Evolutionary conservation across 2,888 invertebrate genomes (phyloP).

Genomic region (Seira sanloemensis): DNA sequence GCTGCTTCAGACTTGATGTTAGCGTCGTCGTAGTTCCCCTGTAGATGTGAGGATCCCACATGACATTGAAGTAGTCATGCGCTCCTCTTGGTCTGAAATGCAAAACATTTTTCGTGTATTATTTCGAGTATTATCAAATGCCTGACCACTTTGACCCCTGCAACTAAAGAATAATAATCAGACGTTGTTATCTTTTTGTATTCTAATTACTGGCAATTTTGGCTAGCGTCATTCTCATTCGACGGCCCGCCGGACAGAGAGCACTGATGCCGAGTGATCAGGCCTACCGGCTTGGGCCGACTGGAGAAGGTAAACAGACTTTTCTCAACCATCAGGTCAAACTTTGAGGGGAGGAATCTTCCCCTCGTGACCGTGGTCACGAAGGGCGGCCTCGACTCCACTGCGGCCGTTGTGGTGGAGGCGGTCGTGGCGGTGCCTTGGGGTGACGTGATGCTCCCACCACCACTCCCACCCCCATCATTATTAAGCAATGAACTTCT

Average conservation of each 20-base stretch:
- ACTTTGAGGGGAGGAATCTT: constrained; percentile 72
- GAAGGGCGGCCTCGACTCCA: constrained; percentile 69
- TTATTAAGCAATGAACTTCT: constrained; percentile 37
- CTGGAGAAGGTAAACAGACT: constrained; percentile 72
- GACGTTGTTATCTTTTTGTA: too few species aligned
- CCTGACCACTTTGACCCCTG: neutral
- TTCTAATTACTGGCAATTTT: constrained; percentile 57
- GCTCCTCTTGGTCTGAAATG: constrained; percentile 71
- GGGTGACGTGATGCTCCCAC: constrained; percentile 15
- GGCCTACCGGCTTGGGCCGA: constrained; percentile 70
- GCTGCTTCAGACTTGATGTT: constrained; percentile 53
- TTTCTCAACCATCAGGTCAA: constrained; percentile 72
- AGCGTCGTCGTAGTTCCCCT: constrained; percentile 67
- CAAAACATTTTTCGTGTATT: neutral
- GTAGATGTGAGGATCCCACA: constrained; percentile 73
- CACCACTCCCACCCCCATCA: constrained; percentile 24
- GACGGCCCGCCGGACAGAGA: constrained; percentile 55
- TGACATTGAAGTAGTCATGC: constrained; percentile 72
- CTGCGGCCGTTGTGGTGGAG: constrained; percentile 43
- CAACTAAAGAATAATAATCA: too few species aligned
- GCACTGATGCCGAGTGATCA: constrained; percentile 68
- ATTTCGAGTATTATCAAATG: neutral
- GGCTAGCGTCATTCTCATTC: constrained; percentile 35
- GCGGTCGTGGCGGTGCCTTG: constrained; percentile 16
- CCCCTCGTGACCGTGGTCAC: constrained; percentile 72